Percentiles rank a stretch among this genome's conserved stretches.
Conservation (phyloP, 2,113 vertebrate species). For the Dipodomys merriami region DNA sequence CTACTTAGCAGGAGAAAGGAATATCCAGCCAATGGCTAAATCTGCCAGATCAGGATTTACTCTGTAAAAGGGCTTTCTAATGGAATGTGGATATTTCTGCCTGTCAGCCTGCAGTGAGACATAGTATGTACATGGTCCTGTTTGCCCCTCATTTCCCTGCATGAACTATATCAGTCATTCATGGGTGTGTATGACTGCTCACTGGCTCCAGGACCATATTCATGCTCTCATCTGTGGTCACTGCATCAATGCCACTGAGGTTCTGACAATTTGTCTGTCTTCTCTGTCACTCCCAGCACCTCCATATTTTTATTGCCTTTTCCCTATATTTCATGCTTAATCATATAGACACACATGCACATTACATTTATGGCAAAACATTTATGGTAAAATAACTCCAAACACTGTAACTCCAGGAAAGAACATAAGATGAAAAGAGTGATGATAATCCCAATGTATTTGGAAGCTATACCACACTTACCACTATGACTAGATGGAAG, state of each 20-base stretch:
- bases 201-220: not conserved
- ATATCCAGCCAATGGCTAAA: slow-evolving; percentile 24
- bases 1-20: not conserved
- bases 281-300: not conserved
- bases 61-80: not conserved
- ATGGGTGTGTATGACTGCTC: not conserved
- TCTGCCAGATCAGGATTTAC: slow-evolving; percentile 16
- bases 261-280: not conserved
- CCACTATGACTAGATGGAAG: not conserved
- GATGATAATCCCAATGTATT: not conserved
- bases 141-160: not conserved
- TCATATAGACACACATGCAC: not conserved
- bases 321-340: not conserved
- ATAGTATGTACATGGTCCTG: not conserved
- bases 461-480: not conserved
- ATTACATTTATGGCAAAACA: too few species aligned
- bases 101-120: not conserved
- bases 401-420: not conserved
- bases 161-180: fast-evolving
- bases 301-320: not conserved
- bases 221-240: not conserved
- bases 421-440: not conserved
- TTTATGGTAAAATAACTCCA: not conserved
- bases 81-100: not conserved
- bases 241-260: not conserved